Evolutionary conservation across 2,113 vertebrate species (phyloP), one percentile per base, ranked within the genome.

Genomic region (Neodontobutis hainanensis): DNA sequence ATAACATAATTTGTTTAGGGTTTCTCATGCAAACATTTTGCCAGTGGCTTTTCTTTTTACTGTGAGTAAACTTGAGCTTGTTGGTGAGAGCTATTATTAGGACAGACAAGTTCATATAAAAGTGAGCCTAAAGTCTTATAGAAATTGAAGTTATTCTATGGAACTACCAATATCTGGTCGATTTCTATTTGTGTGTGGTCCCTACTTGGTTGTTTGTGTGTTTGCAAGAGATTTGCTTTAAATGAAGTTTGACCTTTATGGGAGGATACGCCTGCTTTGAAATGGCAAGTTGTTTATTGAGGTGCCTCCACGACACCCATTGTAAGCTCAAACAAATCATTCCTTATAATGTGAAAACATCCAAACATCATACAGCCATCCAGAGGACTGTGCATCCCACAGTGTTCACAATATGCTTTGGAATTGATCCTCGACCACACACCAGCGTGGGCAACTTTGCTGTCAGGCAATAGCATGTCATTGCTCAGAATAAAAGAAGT

Each of bases 251-350:
- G 87, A 89, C 87, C 87, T 87, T 85, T 80, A 66, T 50, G 50
- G 76, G 51, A 62, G 67, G 80, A 81, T 68, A 68, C 61, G 66
- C 58, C 80, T 73, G 61, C 67, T 78, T 81, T 81, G 59, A 91
- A 87, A 89, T 86, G 88, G 82, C 84, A 82, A 83, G 70, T 78
- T 85, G 81, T 84, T 88, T 88, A 87, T 91, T 87, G 81, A 74
- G 77, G 80, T 76, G 73, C 48, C 65, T 77, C 77, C 35, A 55
- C 52, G 57, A 65, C 46, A 60, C 65, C 70, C 59, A 53, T 70
- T 36, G 60, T 51, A 5, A 76, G 72, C 75, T 73, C 74, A 56
- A 49, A 81, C 62, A 84, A 80, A 84, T 85, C 74, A 81, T 73
- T 65, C 59, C 85, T 87, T 81, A 80, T 81, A 75, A 85, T 78